Base-by-base conservation (phyloP, 2,113 vertebrate species). In the Erythrolamprus reginae region DNA sequence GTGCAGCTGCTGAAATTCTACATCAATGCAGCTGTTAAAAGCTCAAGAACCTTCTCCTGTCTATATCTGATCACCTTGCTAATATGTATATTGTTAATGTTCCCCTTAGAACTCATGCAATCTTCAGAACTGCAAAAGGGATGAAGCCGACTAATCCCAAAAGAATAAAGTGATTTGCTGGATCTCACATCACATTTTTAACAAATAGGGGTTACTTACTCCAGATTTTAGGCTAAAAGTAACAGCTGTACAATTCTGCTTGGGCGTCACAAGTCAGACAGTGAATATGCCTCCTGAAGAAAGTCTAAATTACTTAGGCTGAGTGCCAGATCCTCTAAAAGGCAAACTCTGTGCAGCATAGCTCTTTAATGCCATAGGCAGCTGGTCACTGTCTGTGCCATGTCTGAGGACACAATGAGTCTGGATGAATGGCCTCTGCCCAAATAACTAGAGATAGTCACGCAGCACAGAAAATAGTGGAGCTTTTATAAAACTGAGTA, bases 231-330 rank as follows among this genome's bases (percentile, higher is more conserved):
- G 86, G 45, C 70, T 83, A 83, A 88, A 84, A 53, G 70, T 42
- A 61, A 84, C 90, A 91, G 90, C 90, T 91, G 90, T 87, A 38
- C 70, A 50, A 23, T 50, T 83, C 52, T 83, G 2, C 83, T 83
- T 33, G 86, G 70, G 86, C 53, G 53, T 91, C 47, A 50, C 52
- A 38, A 42, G 38, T 87, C 86, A 88, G 90, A 91, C 90, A 88
- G 90, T 28, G 90, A 84, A 77, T 61, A 88, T 88, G 88, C 90
- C 82, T 83, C 90, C 53, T 82, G n/a, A 65, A 84, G 45, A 61
- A 55, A 84, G 87, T 58, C 77, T 61, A 61, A 91, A 87, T 88
- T 88, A 82, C 86, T 91, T 91, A 88, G 90, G 90, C 90, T 88
- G 86, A 47, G 10, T 84, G 86, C 87, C 77, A 90, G 89, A 26